Conservation (phyloP, 2,888 invertebrate genomes). For the Dendrolimus pini region DNA sequence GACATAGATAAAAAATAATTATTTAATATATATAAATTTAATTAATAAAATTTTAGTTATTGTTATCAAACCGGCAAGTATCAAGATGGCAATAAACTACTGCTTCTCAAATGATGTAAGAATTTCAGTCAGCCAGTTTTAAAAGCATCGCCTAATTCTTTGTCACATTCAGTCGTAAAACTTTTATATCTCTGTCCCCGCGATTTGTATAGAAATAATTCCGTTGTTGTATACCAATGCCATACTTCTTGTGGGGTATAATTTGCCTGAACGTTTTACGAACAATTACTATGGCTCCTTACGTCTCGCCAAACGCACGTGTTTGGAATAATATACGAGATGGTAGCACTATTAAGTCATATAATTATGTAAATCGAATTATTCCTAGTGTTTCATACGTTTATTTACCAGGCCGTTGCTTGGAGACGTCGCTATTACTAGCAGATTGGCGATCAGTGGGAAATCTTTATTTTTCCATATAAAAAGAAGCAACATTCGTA, state of each 20-base stretch:
- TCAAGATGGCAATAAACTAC: no score
- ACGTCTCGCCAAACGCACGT: constrained; percentile 28
- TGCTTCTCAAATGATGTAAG: no score
- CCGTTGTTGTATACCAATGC: constrained; percentile 31
- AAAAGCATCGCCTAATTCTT: neutral
- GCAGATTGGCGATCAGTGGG: no score
- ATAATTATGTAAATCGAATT: neutral
- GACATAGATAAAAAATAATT: no score
- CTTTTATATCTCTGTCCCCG: neutral
- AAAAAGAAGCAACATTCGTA: no score
- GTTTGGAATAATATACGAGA: constrained; percentile 5
- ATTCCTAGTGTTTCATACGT: neutral
- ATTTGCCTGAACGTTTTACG: constrained; percentile 57
- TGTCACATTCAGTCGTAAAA: neutral
- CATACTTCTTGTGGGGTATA: constrained; percentile 59
- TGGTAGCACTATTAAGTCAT: constrained; percentile 1
- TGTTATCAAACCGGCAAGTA: no score
- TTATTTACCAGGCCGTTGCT: neutral
- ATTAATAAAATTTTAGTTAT: no score
- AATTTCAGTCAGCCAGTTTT: no score
- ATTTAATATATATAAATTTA: no score
- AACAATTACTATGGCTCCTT: constrained; percentile 51
- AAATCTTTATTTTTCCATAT: no score
- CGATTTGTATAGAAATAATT: constrained; percentile 68
- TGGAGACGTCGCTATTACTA: neutral